Base-by-base conservation (phyloP, 2,888 invertebrate species). In the Rhamphomyia laevipes region DNA sequence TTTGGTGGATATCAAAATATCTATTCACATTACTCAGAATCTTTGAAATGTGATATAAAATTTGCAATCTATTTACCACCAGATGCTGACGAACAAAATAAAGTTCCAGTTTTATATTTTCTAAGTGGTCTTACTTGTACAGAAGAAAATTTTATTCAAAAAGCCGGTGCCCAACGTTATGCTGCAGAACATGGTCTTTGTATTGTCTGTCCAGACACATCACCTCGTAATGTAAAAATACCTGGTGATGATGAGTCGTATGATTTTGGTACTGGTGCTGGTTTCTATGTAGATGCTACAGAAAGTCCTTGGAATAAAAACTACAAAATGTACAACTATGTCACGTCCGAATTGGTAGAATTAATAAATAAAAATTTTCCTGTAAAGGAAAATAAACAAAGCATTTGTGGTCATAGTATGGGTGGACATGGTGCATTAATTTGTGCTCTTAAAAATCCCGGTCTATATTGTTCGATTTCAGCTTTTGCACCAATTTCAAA, bases 361-460 rank as follows among this genome's bases (percentile, higher is more conserved):
- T 59, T 94, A 44, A 75, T 96, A 38, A 78, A 80, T 56, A 71
- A 76, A 43, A 85, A 90, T 60, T 92, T 97, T 61, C 78, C 82
- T 3, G 76, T 74, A 0, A 50, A 68, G 3, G 63, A 72, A 17
- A 76, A 76, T 11, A 76, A 76, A 59, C 78, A 83, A 59, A 85
- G 86, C 12, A 86, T 89, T 52, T 84, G 83, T 78, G 89, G 88
- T 1, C 87, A 88, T 60, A 94, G 95, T 64, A 99, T 99, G 97
- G 97, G 97, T 51, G 97, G 97, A 21, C 96, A 97, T 72, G 97
- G 99, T 30, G 95, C 96, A 15, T 67, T 97, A 43, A 81, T 93
- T 47, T 86, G 87, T 63, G 86, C 88, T 6, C 70, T 99, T 40
- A 88, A 90, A 68, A 93, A 92, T 70, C 95, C 95, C 11, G 88